Evolutionary conservation across 2,797 vertebrate species (phyloP).

Genomic region (Pseudomugil gertrudae): DNA sequence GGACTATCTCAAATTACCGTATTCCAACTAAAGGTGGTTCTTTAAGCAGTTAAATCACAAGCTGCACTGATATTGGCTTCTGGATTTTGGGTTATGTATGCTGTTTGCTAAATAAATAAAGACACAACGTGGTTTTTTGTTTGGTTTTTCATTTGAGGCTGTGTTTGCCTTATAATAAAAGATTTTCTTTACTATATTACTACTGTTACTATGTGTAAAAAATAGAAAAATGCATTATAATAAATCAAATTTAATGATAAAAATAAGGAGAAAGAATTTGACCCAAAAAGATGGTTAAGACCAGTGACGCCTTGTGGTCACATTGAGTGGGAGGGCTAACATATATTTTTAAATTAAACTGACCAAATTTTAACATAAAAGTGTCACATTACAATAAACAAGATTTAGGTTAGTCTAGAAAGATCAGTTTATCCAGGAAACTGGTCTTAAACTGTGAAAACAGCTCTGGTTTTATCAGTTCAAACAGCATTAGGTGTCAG

Average conservation of each 20-base stretch:
- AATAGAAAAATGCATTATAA: slow-evolving; percentile 33
- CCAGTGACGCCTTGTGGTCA: too few species aligned
- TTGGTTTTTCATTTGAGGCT: neutral
- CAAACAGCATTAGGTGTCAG: too few species aligned
- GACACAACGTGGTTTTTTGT: neutral
- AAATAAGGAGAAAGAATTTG: slow-evolving; percentile 31
- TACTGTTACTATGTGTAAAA: neutral
- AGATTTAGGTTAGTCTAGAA: too few species aligned
- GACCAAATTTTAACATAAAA: too few species aligned
- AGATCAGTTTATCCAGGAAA: too few species aligned
- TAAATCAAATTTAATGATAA: slow-evolving; percentile 41
- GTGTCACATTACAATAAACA: too few species aligned
- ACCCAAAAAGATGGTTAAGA: slow-evolving; percentile 32
- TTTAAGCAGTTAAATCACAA: neutral
- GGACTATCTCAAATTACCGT: neutral
- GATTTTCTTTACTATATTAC: neutral
- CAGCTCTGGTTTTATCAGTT: too few species aligned
- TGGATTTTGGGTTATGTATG: too few species aligned
- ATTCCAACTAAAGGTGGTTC: neutral
- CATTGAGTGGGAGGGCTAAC: too few species aligned
- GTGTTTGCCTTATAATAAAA: neutral
- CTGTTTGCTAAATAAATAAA: neutral
- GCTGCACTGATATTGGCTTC: neutral
- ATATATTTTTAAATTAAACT: too few species aligned
- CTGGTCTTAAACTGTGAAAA: too few species aligned